Evolutionary conservation across 2,113 vertebrate genomes (phyloP).

Genomic region (Paratilapia polleni): DNA sequence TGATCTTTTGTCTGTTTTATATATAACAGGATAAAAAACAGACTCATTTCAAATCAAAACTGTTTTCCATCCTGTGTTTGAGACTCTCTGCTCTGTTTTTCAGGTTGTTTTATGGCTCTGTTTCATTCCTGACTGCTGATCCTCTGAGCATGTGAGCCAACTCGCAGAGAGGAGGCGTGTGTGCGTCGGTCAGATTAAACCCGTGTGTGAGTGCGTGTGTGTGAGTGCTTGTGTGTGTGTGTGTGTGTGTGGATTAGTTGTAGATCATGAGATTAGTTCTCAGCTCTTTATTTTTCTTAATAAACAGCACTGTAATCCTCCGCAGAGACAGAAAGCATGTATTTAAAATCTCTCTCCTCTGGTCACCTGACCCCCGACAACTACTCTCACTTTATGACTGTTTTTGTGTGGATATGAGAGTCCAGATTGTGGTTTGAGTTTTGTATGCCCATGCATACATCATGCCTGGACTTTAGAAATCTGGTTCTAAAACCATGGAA

Average conservation of each 20-base stretch:
- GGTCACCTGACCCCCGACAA: neutral
- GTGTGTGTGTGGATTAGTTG: slow-evolving; percentile 35
- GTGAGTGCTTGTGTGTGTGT: neutral
- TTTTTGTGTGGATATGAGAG: neutral
- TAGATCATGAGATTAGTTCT: slow-evolving; percentile 43
- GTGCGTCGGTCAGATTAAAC: slow-evolving; percentile 34
- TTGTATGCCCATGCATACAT: too few relatives aligned
- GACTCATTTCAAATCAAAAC: too few relatives aligned
- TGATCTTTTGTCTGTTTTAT: too few relatives aligned
- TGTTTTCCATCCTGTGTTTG: too few relatives aligned
- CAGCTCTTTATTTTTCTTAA: slow-evolving; percentile 7
- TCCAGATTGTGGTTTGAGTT: neutral
- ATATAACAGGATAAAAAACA: too few relatives aligned
- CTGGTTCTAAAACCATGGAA: neutral
- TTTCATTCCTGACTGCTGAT: slow-evolving; percentile 42
- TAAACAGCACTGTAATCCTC: slow-evolving; percentile 42
- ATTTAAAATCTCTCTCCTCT: neutral
- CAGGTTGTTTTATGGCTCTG: fast-evolving
- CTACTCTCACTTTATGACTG: neutral
- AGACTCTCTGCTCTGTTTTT: neutral
- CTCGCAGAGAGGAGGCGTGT: neutral
- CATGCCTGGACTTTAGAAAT: neutral
- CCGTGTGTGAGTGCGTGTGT: neutral
- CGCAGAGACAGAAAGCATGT: neutral
- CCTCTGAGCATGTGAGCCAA: slow-evolving; percentile 32